Conservation (phyloP, 2,113 vertebrate genomes). For the Zonotrichia leucophrys region DNA sequence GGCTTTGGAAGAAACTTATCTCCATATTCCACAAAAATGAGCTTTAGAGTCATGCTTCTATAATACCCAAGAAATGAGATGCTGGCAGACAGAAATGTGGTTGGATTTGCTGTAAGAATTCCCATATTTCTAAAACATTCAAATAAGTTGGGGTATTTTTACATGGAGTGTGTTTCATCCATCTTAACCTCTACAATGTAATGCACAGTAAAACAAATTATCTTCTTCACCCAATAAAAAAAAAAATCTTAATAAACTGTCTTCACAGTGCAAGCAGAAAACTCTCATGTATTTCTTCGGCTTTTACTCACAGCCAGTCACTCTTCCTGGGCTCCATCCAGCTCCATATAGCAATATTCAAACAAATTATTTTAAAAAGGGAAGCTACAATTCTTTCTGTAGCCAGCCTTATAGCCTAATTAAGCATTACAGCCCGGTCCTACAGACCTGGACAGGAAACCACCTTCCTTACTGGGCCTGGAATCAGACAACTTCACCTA, state of each 20-base stretch:
- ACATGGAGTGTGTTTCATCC: neutral
- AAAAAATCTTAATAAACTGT: neutral
- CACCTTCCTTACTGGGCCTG: neutral
- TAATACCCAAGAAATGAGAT: neutral
- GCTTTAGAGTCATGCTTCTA: neutral
- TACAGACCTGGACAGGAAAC: neutral
- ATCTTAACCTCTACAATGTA: neutral
- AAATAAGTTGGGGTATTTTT: neutral
- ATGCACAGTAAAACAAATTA: neutral
- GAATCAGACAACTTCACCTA: neutral
- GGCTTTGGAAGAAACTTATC: neutral
- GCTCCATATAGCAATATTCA: neutral
- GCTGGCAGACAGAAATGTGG: neutral
- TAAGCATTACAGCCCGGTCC: neutral
- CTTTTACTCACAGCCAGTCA: neutral
- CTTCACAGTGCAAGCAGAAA: neutral
- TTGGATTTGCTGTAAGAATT: neutral
- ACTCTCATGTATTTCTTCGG: neutral
- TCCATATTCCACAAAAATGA: neutral
- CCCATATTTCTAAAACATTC: neutral
- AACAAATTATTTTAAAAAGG: neutral
- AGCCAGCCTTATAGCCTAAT: neutral
- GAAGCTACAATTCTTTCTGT: neutral
- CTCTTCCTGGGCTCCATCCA: neutral
- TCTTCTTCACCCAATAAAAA: neutral